Conservation (phyloP, 2,797 vertebrate genomes). For the Buphagus erythrorhynchus region DNA sequence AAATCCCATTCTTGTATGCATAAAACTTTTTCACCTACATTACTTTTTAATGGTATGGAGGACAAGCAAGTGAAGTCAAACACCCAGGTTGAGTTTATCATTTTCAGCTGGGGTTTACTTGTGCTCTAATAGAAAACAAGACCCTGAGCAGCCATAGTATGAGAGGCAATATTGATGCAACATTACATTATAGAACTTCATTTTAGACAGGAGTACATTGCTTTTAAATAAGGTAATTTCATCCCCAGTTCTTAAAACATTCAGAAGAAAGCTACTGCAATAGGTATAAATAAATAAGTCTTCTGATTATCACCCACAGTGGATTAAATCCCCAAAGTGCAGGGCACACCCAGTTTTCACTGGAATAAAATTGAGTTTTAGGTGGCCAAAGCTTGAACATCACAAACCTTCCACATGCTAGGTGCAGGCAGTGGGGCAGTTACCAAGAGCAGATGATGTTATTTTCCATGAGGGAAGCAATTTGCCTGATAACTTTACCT, state of each 20-base stretch:
- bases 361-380: not conserved
- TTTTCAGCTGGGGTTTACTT: not conserved
- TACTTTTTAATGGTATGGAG: not conserved
- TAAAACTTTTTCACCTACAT: not conserved
- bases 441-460: accelerated
- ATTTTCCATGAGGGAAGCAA: not conserved
- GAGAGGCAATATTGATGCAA: not conserved
- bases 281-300: not conserved
- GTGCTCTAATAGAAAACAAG: not conserved
- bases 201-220: not conserved
- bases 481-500: too few relatives aligned
- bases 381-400: not conserved
- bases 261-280: not conserved
- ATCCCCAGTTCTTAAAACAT: not conserved
- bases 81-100: not conserved
- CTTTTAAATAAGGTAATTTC: not conserved
- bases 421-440: not conserved
- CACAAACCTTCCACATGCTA: not conserved
- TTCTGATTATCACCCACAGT: not conserved
- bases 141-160: not conserved
- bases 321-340: not conserved
- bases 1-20: not conserved
- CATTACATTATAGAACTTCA: not conserved
- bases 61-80: not conserved
- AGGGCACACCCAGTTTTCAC: not conserved